Conservation (phyloP, 2,797 vertebrate genomes). For the Champsocephalus gunnari region DNA sequence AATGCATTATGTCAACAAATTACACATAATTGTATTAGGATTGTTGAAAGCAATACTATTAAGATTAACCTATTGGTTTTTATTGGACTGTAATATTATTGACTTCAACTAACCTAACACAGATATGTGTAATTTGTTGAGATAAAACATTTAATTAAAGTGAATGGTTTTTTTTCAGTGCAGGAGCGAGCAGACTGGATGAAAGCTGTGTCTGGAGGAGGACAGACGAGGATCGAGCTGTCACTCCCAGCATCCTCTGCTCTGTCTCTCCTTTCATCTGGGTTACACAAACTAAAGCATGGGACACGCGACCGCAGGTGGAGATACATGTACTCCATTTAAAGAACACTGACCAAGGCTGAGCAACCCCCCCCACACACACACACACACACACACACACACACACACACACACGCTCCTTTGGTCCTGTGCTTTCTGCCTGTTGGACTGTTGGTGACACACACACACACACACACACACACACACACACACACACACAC, state of each 20-base stretch:
- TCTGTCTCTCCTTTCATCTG: slow-evolving; percentile 41
- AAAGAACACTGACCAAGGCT: slow-evolving; percentile 40
- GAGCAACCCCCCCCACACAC: slow-evolving; percentile 1
- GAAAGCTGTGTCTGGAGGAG: slow-evolving; percentile 44
- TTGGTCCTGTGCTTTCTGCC: slow-evolving; percentile 64
- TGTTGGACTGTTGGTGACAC: slow-evolving; percentile 27
- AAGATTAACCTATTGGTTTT: too few relatives aligned
- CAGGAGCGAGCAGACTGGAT: slow-evolving; percentile 45
- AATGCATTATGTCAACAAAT: too few relatives aligned
- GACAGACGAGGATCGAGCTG: slow-evolving; percentile 53
- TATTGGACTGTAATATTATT: too few relatives aligned
- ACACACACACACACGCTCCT: slow-evolving; percentile 12
- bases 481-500: too few relatives aligned
- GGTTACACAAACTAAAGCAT: slow-evolving; percentile 47
- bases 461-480: too few relatives aligned
- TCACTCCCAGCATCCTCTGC: slow-evolving; percentile 54
- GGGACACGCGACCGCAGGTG: slow-evolving; percentile 32
- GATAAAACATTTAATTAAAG: too few relatives aligned
- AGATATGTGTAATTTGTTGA: too few relatives aligned
- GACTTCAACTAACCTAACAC: too few relatives aligned
- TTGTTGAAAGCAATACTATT: too few relatives aligned
- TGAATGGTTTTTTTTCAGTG: slow-evolving; percentile 18
- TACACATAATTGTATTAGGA: too few relatives aligned
- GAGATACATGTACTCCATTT: slow-evolving; percentile 57
- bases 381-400: neutral